These are phyloP conservation scores for Branchellion lobata DNA, from an alignment of 2,888 invertebrate species.

Conservation along the genomic window DNA sequence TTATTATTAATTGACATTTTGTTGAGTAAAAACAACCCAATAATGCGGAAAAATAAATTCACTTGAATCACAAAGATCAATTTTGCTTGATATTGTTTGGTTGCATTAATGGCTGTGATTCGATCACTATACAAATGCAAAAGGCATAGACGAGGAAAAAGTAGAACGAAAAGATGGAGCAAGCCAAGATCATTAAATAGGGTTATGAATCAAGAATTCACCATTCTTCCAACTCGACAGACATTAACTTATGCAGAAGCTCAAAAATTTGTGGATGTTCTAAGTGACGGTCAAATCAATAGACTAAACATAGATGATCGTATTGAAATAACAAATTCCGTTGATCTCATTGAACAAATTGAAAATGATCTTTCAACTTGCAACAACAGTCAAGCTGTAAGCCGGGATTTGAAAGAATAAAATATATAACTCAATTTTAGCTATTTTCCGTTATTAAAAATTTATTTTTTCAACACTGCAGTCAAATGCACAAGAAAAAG, in stretches of 20 bases:
- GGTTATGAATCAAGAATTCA: conserved; percentile 18
- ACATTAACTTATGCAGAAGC: conserved; percentile 80
- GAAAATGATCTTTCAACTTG: neutral
- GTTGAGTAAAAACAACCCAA: too few relatives aligned
- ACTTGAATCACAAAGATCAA: neutral
- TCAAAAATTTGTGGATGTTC: conserved; percentile 81
- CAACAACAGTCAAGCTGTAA: neutral
- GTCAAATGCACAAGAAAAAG: neutral
- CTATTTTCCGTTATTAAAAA: too few relatives aligned
- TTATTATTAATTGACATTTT: too few relatives aligned
- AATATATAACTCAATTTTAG: too few relatives aligned
- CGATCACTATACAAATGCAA: conserved; percentile 14
- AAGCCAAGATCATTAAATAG: neutral
- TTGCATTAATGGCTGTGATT: neutral
- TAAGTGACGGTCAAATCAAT: conserved; percentile 77
- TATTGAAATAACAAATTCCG: conserved; percentile 60
- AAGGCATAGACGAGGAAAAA: conserved; percentile 35
- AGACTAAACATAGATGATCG: conserved; percentile 66
- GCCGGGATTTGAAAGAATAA: too few relatives aligned
- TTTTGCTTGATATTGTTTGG: neutral
- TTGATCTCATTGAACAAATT: conserved; percentile 43
- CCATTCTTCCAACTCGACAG: conserved; percentile 65
- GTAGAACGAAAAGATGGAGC: conserved; percentile 38
- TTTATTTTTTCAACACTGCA: too few relatives aligned
- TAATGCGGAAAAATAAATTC: neutral